Evolutionary conservation across 30 jellyfish, hydroid and myxozoan species (phyloP), one percentile per base, ranked within the genome.

Genomic region (Aurelia aurita complex sp. Pacific): DNA sequence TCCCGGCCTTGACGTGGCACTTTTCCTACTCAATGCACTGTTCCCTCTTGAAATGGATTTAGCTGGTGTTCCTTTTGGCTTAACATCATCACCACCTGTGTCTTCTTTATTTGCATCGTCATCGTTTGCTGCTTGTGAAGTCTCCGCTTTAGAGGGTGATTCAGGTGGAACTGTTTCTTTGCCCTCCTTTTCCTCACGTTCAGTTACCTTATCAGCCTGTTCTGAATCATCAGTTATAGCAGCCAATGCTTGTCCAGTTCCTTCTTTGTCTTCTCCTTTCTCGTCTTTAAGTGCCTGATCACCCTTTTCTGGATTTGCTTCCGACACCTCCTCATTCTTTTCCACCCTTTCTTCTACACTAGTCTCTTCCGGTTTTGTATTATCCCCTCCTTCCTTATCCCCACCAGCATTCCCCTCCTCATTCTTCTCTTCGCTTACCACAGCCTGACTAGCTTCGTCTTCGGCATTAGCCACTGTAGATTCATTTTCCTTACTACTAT

Each of bases 161-260:
- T 13, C 57, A 7, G 15, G 57, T 46, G 2, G 57, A 6, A 14
- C 6, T 46, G 11, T 14, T 46, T 46, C 57, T 6, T 46, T 46
- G 12, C 53, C 80, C 34, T 36, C 88, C 29, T 79, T 29, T 15
- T 79, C 73, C 15, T 52, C 85, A n/a, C 14, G 59, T 12, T 74
- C 85, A 10, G 10, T 16, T 43, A 43, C 32, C 50, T 73, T 43
- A 34, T 73, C 69, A 67, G 17, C 71, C 8, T 32, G 73, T 15
- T 74, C 59, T 15, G 53, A 43, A 74, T 46, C 12, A 18, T 46
- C 81, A 71, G 38, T 66, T 11, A 2, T 38, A 5, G 50, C 50
- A 5, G 50, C 50, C 50, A 5, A 38, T 38, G 50, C 50, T 5
- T 2, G 50, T 38, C 3, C 5, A 38, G 35, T 0, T 16, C 10